Evolutionary conservation across 1,140 invertebrate genomes (phyloP), one percentile per base, ranked within the genome.

Genomic region (Micrasema minimum): DNA sequence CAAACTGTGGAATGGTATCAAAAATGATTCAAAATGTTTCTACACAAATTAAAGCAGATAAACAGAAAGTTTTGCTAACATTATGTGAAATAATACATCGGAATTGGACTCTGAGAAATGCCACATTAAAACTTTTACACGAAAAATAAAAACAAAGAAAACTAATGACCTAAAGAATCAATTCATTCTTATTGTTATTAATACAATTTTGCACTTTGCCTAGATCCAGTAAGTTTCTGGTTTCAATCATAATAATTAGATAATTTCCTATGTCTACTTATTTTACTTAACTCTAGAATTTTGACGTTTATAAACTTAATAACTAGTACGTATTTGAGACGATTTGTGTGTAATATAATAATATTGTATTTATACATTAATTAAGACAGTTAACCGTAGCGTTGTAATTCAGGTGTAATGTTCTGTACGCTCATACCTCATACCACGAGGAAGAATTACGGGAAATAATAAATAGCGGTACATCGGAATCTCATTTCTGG

Each of bases 241-340:
- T 23, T 72, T 68, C 66, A 59, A 68, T 75, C 66, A 48, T 35
- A 20, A 43, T 71, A 62, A 71, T 72, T 71, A 61, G 51, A 75
- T 71, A 72, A 51, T 51, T 66, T 57, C 53, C 61, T 72, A 75
- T 66, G 20, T 50, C 69, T 65, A 66, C 66, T 61, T 66, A 68
- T 4, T 12, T 57, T 55, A 72, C 73, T 69, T 75, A 72, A 53
- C 41, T 66, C 69, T 75, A 75, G 55, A 69, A 72, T 72, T 72
- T 57, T 75, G 66, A 71, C 72, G 72, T 74, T 74, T 71, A 75
- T 75, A 69, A 75, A 72, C 73, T 72, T 75, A 75, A 45, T 61
- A 72, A 43, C 73, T 75, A 75, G 73, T 75, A 75, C 73, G 72
- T 72, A 75, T 75, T 72, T 75, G 73, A 75, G 73, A 75, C 73